Conservation (phyloP, 2,113 vertebrate genomes). For the Lampris megalopsis region DNA sequence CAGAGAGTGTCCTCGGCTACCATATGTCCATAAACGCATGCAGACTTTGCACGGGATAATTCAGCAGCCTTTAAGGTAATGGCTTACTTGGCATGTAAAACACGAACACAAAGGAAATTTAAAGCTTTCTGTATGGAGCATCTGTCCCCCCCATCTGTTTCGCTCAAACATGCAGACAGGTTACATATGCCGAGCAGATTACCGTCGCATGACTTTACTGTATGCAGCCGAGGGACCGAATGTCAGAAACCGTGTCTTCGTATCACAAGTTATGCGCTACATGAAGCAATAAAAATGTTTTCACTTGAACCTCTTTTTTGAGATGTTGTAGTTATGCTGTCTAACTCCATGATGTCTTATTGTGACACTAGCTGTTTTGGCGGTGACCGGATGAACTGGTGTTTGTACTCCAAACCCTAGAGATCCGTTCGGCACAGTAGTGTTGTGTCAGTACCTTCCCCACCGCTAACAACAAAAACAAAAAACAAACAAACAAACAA, state of each 20-base stretch:
- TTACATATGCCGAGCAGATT: slow-evolving; percentile 9
- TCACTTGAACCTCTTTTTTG: no score
- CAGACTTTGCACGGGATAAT: not conserved
- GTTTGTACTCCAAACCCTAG: no score
- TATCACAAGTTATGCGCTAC: no score
- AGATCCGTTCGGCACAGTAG: no score
- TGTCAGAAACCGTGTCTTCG: not conserved
- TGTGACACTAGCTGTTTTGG: no score
- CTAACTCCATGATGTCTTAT: no score
- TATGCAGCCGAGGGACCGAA: not conserved
- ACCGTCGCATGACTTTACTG: not conserved
- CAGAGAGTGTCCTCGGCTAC: not conserved
- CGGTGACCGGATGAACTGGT: no score
- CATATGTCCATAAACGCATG: slow-evolving; percentile 21
- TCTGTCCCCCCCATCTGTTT: slow-evolving; percentile 12
- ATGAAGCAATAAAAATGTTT: no score
- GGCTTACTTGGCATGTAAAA: slow-evolving; percentile 35
- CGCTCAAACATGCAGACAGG: not conserved
- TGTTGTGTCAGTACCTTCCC: no score
- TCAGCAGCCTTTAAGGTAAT: slow-evolving; percentile 19
- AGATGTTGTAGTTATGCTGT: no score
- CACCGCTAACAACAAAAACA: no score
- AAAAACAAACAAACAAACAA: no score
- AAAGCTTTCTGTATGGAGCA: not conserved
- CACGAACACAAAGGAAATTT: slow-evolving; percentile 5